phyloP scores from a whole-genome alignment of 2,797 vertebrate species.

The Poeciliopsis paucimaculata region DNA sequence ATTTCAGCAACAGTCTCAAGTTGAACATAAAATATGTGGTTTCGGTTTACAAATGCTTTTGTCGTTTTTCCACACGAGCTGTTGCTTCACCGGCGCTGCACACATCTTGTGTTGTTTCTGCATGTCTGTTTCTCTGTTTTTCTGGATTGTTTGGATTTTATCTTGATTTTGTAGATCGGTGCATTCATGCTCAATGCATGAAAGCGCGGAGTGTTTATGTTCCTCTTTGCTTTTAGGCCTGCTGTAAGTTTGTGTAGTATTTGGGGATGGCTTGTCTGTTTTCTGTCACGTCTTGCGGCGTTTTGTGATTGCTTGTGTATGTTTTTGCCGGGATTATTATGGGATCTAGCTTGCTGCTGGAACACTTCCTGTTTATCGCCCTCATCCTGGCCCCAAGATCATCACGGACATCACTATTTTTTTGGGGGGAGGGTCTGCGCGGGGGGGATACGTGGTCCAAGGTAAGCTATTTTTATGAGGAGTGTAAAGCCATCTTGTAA shows the following conservation, averaged over 20 bases:
- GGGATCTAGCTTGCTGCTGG: conserved; percentile 84
- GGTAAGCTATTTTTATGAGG: conserved; percentile 76
- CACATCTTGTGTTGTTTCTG: conserved; percentile 33
- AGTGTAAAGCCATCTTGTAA: conserved; percentile 50
- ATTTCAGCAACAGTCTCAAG: conserved; percentile 10
- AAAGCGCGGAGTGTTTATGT: conserved; percentile 33
- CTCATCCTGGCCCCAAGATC: conserved; percentile 81
- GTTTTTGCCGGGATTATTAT: conserved; percentile 78
- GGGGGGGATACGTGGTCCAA: conserved; percentile 71
- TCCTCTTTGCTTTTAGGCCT: conserved; percentile 38
- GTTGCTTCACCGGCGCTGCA: conserved; percentile 44
- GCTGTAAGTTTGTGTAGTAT: conserved; percentile 42
- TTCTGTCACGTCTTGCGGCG: conserved; percentile 70
- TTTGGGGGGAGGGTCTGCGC: conserved; percentile 40
- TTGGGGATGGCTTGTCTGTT: conserved; percentile 34
- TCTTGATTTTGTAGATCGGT: conserved; percentile 46
- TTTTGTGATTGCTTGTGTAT: conserved; percentile 69
- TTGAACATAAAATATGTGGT: conserved; percentile 11
- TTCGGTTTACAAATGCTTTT: conserved; percentile 4
- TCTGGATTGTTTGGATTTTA: conserved; percentile 48
- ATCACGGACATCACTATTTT: conserved; percentile 82
- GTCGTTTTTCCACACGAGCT: conserved; percentile 39
- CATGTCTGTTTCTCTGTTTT: conserved; percentile 37
- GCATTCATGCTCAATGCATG: conserved; percentile 10
- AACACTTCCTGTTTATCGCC: conserved; percentile 85